These are phyloP conservation scores for Trididemnum clinides DNA, from an alignment of 23 tunicate genomes.

Conservation along the genomic window DNA sequence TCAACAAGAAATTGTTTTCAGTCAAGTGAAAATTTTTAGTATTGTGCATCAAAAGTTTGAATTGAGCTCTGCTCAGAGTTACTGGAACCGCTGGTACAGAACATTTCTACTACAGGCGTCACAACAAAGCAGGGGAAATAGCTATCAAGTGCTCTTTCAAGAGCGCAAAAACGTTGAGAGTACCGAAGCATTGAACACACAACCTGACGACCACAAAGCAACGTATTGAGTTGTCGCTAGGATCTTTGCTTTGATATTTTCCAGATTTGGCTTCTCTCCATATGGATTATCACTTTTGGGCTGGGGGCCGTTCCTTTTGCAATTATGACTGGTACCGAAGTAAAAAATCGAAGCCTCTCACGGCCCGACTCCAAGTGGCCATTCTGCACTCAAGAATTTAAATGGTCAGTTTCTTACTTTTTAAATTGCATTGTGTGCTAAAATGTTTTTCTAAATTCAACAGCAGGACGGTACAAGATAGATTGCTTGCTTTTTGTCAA, in stretches of 20 bases:
- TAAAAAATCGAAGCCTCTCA: background rate
- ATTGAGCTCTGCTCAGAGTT: too few species aligned
- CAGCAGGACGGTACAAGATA: too few species aligned
- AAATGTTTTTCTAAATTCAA: background rate
- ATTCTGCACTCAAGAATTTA: slow-evolving; percentile 35
- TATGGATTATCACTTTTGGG: slow-evolving; percentile 37
- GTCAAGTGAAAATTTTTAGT: too few species aligned
- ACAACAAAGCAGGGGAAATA: background rate
- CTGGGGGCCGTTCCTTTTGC: slow-evolving; percentile 49
- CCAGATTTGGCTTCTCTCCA: slow-evolving; percentile 37
- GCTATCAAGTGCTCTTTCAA: background rate
- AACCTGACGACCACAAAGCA: background rate
- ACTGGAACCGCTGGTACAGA: background rate
- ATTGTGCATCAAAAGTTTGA: too few species aligned
- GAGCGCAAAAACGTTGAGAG: too few species aligned
- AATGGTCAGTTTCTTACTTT: slow-evolving; percentile 17
- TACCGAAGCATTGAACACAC: background rate
- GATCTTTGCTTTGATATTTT: too few species aligned
- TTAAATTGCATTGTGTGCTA: background rate
- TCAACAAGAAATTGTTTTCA: too few species aligned
- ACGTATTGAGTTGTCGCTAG: too few species aligned
- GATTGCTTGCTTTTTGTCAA: too few species aligned
- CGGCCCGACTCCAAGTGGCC: slow-evolving; percentile 45
- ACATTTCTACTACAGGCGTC: background rate
- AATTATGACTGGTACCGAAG: slow-evolving; percentile 36